Evolutionary conservation across 2,888 invertebrate species (phyloP).

Genomic region (Invenusta paracnida): DNA sequence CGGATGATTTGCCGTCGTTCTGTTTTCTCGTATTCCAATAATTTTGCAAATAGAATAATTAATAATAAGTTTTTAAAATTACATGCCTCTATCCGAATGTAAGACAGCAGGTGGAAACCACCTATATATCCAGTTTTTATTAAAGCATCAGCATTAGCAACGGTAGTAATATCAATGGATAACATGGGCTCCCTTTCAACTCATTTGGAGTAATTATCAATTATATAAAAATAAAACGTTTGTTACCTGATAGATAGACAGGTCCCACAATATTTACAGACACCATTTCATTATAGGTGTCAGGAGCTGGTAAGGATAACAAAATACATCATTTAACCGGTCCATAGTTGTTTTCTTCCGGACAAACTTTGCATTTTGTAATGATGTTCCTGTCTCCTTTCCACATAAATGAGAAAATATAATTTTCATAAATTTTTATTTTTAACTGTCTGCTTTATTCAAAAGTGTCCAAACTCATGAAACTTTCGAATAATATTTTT

Average conservation of each 20-base stretch:
- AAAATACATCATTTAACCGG: background rate
- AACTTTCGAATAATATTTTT: background rate
- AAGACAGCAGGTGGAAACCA: conserved; percentile 4
- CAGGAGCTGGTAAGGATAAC: conserved; percentile 19
- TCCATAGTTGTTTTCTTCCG: background rate
- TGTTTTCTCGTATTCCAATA: background rate
- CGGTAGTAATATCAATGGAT: background rate
- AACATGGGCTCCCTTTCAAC: background rate
- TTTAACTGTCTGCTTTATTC: background rate
- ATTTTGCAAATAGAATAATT: conserved; percentile 8
- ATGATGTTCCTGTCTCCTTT: background rate
- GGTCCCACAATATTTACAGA: conserved; percentile 15
- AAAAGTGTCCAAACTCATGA: conserved; percentile 20
- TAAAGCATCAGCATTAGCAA: background rate
- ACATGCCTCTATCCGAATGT: conserved; percentile 31
- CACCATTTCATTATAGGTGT: background rate
- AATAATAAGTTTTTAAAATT: background rate
- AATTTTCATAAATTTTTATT: conserved; percentile 7
- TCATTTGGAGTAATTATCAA: conserved; percentile 16
- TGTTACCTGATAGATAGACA: background rate
- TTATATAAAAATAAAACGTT: background rate
- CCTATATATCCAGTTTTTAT: background rate
- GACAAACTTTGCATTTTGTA: background rate
- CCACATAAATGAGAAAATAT: background rate
- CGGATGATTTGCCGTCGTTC: background rate